Percentiles rank a stretch among this genome's conserved stretches.
These are phyloP conservation scores for Nephrotoma guestfalica DNA, from an alignment of 2,888 invertebrate species.

Conservation along the genomic window DNA sequence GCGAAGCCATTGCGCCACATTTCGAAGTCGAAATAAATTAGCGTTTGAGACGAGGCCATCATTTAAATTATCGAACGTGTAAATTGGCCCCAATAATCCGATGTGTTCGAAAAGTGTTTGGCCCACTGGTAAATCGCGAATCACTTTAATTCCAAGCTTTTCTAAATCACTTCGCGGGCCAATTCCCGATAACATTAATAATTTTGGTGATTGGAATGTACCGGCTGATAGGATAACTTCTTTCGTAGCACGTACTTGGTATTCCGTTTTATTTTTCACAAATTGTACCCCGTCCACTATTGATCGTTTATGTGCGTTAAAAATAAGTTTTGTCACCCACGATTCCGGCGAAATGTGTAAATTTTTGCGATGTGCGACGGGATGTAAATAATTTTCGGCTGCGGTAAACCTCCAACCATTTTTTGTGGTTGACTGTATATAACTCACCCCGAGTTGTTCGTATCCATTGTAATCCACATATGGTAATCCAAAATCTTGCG, in stretches of 20 bases:
- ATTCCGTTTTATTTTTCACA: slow-evolving; percentile 20
- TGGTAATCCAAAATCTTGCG: slow-evolving; percentile 37
- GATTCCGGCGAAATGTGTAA: slow-evolving; percentile 37
- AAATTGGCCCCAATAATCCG: slow-evolving; percentile 36
- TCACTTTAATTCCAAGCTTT: slow-evolving; percentile 27
- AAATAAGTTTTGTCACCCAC: slow-evolving; percentile 30
- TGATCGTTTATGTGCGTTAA: not conserved
- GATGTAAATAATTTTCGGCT: slow-evolving; percentile 37
- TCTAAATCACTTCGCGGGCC: slow-evolving; percentile 33
- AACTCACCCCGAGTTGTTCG: slow-evolving; percentile 36
- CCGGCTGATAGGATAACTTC: slow-evolving; percentile 49
- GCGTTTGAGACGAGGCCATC: not conserved
- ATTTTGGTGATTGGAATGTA: slow-evolving; percentile 46
- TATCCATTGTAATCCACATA: slow-evolving; percentile 26
- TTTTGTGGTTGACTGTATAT: slow-evolving; percentile 36
- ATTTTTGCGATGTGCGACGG: slow-evolving; percentile 32
- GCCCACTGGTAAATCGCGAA: slow-evolving; percentile 35
- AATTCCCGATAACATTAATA: slow-evolving; percentile 45
- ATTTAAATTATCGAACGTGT: not conserved
- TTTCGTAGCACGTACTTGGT: slow-evolving; percentile 33
- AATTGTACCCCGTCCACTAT: slow-evolving; percentile 32
- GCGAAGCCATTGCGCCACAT: not conserved
- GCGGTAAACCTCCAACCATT: slow-evolving; percentile 35
- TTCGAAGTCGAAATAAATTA: not conserved
- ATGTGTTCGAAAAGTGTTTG: slow-evolving; percentile 38